Evolutionary conservation across 2,888 invertebrate genomes (phyloP).

Genomic region (Limnephilus lunatus): DNA sequence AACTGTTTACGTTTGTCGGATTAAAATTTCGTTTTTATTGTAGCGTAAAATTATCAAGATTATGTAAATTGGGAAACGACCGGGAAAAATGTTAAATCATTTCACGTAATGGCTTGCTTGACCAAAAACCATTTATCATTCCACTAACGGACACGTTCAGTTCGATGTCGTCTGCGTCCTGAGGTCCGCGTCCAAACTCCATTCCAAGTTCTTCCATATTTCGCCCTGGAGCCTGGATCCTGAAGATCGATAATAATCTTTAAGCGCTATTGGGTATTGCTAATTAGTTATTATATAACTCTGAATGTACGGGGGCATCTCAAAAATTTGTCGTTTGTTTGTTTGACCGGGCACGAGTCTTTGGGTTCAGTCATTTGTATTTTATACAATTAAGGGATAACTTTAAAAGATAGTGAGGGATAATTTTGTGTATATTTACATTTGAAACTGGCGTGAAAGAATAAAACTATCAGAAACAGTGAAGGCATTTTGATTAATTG

Average conservation of each 20-base stretch:
- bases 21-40: slow-evolving; percentile 49
- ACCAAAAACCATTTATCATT: slow-evolving; percentile 41
- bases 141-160: not conserved
- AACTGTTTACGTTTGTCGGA: slow-evolving; percentile 26
- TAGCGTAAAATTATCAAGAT: slow-evolving; percentile 56
- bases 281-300: too few relatives aligned
- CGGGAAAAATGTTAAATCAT: slow-evolving; percentile 46
- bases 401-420: not conserved
- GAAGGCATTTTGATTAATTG: not conserved
- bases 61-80: slow-evolving; percentile 45
- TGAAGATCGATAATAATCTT: too few relatives aligned
- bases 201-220: not conserved
- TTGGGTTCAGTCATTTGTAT: too few relatives aligned
- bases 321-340: too few relatives aligned
- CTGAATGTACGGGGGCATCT: too few relatives aligned
- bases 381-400: too few relatives aligned
- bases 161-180: not conserved
- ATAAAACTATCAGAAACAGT: not conserved
- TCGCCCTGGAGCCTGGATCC: too few relatives aligned
- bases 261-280: too few relatives aligned
- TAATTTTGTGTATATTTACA: too few relatives aligned
- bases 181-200: not conserved
- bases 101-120: slow-evolving; percentile 40
- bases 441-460: not conserved
- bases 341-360: too few relatives aligned